phyloP scores from a whole-genome alignment of 2,888 invertebrate species.

The Drosophila stalkeri region DNA sequence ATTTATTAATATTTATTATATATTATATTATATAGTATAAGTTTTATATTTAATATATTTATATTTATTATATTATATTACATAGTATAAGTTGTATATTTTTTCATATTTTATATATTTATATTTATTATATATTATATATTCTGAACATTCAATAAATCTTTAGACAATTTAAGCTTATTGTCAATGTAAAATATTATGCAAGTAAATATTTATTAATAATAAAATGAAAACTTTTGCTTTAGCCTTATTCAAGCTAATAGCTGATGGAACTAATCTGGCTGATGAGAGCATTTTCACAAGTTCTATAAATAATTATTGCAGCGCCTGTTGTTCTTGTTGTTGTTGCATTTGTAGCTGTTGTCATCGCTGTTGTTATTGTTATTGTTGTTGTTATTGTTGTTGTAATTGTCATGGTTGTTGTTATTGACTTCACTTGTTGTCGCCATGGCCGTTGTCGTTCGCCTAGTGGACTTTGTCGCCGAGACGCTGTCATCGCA shows the following conservation, averaged over 20 bases:
- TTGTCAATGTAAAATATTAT: background rate
- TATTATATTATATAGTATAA: too few relatives aligned
- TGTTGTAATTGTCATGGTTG: slow-evolving; percentile 27
- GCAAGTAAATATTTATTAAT: background rate
- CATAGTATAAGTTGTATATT: too few relatives aligned
- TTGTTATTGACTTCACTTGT: slow-evolving; percentile 26
- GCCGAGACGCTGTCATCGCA: slow-evolving; percentile 27
- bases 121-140: too few relatives aligned
- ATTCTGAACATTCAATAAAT: background rate
- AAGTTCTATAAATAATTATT: slow-evolving; percentile 8
- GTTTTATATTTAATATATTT: too few relatives aligned
- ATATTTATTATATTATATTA: too few relatives aligned
- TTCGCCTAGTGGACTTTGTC: slow-evolving; percentile 48
- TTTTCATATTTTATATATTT: too few relatives aligned
- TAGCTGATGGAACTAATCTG: slow-evolving; percentile 1
- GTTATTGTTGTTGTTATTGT: slow-evolving; percentile 1
- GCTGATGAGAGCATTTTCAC: background rate
- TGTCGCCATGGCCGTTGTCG: slow-evolving; percentile 24
- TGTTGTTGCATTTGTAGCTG: slow-evolving; percentile 14
- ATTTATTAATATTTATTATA: too few relatives aligned
- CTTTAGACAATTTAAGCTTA: background rate
- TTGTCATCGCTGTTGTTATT: background rate
- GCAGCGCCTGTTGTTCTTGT: slow-evolving; percentile 11
- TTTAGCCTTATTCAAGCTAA: background rate
- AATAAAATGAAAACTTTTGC: background rate